A percentile compares a stretch with the other conserved stretches of the same genome.
Evolutionary conservation across 2,888 invertebrate genomes (phyloP).

Genomic region (Drosophila melanosoma): DNA sequence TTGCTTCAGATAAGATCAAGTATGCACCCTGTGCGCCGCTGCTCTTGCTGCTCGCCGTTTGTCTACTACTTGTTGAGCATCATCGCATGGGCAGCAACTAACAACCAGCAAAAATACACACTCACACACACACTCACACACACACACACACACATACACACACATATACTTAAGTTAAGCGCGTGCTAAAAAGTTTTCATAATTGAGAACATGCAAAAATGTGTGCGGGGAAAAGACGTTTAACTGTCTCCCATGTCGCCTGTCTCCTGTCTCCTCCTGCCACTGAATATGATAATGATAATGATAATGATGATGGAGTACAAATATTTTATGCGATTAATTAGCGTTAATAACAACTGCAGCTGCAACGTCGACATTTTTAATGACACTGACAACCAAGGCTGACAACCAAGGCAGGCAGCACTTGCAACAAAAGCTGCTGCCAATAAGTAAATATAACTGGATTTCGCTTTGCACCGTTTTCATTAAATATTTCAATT

Average conservation of each 20-base stretch:
- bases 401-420: slow-evolving; percentile 1
- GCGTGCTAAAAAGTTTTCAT: slow-evolving; percentile 70
- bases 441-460: slow-evolving; percentile 25
- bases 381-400: slow-evolving; percentile 20
- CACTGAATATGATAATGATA: slow-evolving; percentile 4
- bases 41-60: slow-evolving; percentile 7
- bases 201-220: slow-evolving; percentile 71
- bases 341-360: slow-evolving; percentile 65
- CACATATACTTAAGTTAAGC: slow-evolving; percentile 21
- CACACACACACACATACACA: slow-evolving; percentile 20
- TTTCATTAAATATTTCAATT: slow-evolving; percentile 66
- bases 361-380: slow-evolving; percentile 44
- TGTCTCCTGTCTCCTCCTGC: slow-evolving; percentile 6
- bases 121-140: slow-evolving; percentile 13
- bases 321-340: slow-evolving; percentile 78
- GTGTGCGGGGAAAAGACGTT: slow-evolving; percentile 1
- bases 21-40: slow-evolving; percentile 33
- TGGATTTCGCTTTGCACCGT: slow-evolving; percentile 13
- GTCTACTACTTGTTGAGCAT: slow-evolving; percentile 65
- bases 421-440: background rate
- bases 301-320: slow-evolving; percentile 60
- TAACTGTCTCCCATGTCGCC: background rate
- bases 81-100: slow-evolving; percentile 46
- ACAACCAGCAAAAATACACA: slow-evolving; percentile 30
- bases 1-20: slow-evolving; percentile 61